A percentile compares a stretch with the other conserved stretches of the same genome.
Conservation (phyloP, 2,888 invertebrate genomes). For the Cancer borealis region DNA sequence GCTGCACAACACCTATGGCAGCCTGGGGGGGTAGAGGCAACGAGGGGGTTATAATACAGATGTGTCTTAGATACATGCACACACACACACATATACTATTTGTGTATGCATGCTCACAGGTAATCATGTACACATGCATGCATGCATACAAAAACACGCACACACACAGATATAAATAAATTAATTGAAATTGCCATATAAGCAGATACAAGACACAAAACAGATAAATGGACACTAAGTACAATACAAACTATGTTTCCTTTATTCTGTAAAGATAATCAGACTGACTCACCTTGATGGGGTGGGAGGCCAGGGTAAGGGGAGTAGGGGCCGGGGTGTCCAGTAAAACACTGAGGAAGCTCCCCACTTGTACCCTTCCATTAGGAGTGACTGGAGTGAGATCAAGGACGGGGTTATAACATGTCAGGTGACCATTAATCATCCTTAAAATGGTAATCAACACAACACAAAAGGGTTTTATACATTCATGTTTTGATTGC, state of each 20-base stretch:
- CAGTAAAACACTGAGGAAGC: slow-evolving; percentile 58
- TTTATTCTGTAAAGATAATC: neutral
- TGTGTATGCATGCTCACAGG: too few species aligned
- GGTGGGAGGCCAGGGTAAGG: slow-evolving; percentile 49
- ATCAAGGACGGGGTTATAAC: neutral
- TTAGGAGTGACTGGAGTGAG: slow-evolving; percentile 40
- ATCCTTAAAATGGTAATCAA: neutral
- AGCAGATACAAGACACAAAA: neutral
- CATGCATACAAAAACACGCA: neutral
- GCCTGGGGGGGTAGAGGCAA: neutral
- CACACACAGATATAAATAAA: neutral
- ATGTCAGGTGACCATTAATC: neutral
- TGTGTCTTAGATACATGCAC: neutral
- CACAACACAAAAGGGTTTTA: neutral
- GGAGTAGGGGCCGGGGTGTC: slow-evolving; percentile 59
- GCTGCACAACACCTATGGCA: slow-evolving; percentile 46
- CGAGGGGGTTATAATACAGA: neutral
- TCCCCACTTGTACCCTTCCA: slow-evolving; percentile 55
- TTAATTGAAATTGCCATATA: neutral
- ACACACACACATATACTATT: neutral
- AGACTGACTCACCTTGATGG: slow-evolving; percentile 56
- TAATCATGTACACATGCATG: too few species aligned
- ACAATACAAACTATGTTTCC: neutral
- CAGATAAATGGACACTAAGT: neutral
- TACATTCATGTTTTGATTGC: neutral